Base-by-base conservation (phyloP, 2,797 vertebrate species). In the Typhlichthys eigenmanni region DNA sequence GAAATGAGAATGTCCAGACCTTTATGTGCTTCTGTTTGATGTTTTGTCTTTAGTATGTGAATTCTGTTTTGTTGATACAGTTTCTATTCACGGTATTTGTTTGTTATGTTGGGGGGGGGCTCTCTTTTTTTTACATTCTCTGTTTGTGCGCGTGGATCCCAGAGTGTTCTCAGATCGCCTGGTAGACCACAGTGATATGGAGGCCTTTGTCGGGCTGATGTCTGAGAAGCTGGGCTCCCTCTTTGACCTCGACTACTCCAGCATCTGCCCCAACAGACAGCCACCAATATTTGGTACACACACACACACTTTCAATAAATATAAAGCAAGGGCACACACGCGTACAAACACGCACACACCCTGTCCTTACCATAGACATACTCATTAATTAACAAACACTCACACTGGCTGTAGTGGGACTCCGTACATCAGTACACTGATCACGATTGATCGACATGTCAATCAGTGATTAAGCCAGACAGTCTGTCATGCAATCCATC, bases 131-230 rank as follows among this genome's bases (percentile, higher is more conserved):
- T 2, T 68, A 13, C 48, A 14, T 19, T 69, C 13, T 68, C 12
- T 17, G 47, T 50, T 8, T 45, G 19, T 46, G 62, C 47, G 58
- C 66, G 50, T 72, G 34, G 46, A 32, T 82, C 81, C 51, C 83
- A 97, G 96, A 81, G 96, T 97, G 62, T 96, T 96, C 80, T 95
- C 95, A 0, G 96, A 97, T 75, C 92, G 95, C 1, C 90, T 97
- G 50, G 90, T 95, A 34, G 93, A 95, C 47, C 66, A 74, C 0
- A 60, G 71, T 14, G 96, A 97, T 78, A 84, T 66, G 68, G 92
- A 95, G 47, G 84, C 92, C 13, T 97, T 96, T 47, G 24, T 87
- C 17, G 62, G 47, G 50, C 80, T 97, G 68, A 48, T 96, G 59
- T 84, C 84, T 1, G 93, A 96, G 69, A 95, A 94, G 66, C 85